Base-by-base conservation (phyloP, 2,113 vertebrate genomes). In the Albula glossodonta region DNA sequence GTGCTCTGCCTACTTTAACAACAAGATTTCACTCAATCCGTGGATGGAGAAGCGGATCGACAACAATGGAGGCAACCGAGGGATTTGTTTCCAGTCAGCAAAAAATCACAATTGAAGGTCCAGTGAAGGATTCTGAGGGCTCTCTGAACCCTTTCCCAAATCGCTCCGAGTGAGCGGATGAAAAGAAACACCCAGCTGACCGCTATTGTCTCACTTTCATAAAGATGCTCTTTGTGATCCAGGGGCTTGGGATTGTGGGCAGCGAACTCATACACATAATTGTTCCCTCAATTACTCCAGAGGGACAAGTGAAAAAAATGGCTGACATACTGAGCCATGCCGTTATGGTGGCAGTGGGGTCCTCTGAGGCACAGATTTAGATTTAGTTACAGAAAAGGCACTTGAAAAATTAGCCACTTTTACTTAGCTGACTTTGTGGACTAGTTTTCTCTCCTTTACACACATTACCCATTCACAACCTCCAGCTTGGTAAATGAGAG, bases 111-210 rank as follows among this genome's bases (percentile, higher is more conserved):
- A 60, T 15, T 51, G n/a, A 6, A 83, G 52, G 22, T 60, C 56
- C 56, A 12, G 52, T 41, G 51, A 48, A 60, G 53, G 19, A 48
- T 63, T 60, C n/a, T 31, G 5, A 31, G n/a, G 56, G 6, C 81
- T 83, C 53, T 83, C 52, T 82, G 17, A 82, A 56, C 48, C n/a
- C 15, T 41, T 82, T 52, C 6, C 81, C 63, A 11, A 9, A 31
- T 31, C 57, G 12, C 12, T 15, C 81, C 49, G 5, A 13, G 51
- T 41, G 81, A 17, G 25, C 53, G 52, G 81, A 83, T 83, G 31
- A 83, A 83, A 83, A 83, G 81, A 53, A 83, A 60, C 53, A 41
- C 51, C 81, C 81, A 56, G 31, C 81, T 83, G 81, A 63, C 81
- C n/a, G 19, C 81, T 48, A 60, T 83, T 83, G 56, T 83, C 57